Base-by-base conservation (phyloP, 1,140 invertebrate genomes). In the Tachypleus tridentatus region DNA sequence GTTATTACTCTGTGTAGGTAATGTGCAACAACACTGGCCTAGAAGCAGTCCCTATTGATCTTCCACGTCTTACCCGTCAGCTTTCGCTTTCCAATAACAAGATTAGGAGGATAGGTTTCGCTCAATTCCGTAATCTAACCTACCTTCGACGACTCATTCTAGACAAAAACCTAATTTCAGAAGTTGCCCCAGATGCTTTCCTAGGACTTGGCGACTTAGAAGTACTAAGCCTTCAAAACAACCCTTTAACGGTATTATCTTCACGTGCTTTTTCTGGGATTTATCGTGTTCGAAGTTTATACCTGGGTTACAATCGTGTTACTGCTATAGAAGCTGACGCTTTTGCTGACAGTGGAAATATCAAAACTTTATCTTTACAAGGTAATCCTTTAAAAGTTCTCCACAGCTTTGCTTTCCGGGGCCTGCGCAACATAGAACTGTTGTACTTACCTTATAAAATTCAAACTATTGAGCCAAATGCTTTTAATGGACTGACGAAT, bases 141-240 rank as follows among this genome's bases (percentile, higher is more conserved):
- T 80, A 82, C 6, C 76, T 91, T 9, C 81, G 84, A 51, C 88
- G 88, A 64, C 81, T 91, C 10, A 85, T 82, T 3, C 78, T 91
- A 59, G 87, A 91, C 75, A 84, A 85, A 62, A 91, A 89, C 75
- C 88, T 89, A 74, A 87, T 91, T 58, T 82, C 85, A 3, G 77
- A 81, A 5, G 88, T 91, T 69, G 86, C 86, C 68, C 85, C 86
- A 29, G 90, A 91, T 74, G 88, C 88, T 48, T 91, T 91, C 74
- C 82, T 87, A 9, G 88, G 88, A 0, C 75, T 91, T 48, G 85
- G 83, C 3, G 82, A 84, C 3, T 79, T 91, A 3, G 80, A 83
- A 57, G 86, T 89, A 69, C 79, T 91, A 3, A 88, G 86, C 67
- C 89, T 91, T 62, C 87, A 90, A 71, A 84, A 90, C 60, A 89